A percentile compares a stretch with the other conserved stretches of the same genome.
Evolutionary conservation across 1,140 invertebrate species (phyloP).

Genomic region (Hylyphantes graminicola): DNA sequence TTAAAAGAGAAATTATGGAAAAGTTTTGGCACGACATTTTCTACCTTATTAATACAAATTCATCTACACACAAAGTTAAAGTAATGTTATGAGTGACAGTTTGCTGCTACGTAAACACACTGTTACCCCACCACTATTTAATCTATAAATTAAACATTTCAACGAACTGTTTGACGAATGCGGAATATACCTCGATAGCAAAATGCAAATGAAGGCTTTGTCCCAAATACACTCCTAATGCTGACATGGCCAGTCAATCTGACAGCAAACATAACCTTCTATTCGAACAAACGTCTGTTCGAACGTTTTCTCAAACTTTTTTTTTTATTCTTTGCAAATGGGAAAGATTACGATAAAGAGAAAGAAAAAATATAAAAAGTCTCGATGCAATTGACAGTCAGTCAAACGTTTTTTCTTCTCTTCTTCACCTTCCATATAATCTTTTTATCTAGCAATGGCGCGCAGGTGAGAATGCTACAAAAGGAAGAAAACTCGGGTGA

Average conservation of each 20-base stretch:
- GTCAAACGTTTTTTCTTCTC: slow-evolving; percentile 43
- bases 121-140: no score
- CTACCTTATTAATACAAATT: no score
- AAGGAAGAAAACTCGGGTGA: slow-evolving; percentile 21
- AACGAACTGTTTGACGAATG: no score
- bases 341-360: slow-evolving; percentile 35
- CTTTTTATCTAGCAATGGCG: slow-evolving; percentile 22
- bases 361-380: slow-evolving; percentile 7
- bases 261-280: slow-evolving; percentile 34
- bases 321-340: slow-evolving; percentile 29
- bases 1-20: no score
- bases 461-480: slow-evolving; percentile 51
- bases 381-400: slow-evolving; percentile 35
- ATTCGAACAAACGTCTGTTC: neutral
- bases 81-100: no score
- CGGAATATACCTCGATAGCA: no score
- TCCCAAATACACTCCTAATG: neutral
- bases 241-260: slow-evolving; percentile 7
- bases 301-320: neutral
- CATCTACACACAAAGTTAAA: no score
- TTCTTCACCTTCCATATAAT: neutral
- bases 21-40: no score
- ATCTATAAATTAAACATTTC: no score
- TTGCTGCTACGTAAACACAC: no score
- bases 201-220: slow-evolving; percentile 19